Evolutionary conservation across 2,113 vertebrate species (phyloP).

Genomic region (Psittacara wagleri): DNA sequence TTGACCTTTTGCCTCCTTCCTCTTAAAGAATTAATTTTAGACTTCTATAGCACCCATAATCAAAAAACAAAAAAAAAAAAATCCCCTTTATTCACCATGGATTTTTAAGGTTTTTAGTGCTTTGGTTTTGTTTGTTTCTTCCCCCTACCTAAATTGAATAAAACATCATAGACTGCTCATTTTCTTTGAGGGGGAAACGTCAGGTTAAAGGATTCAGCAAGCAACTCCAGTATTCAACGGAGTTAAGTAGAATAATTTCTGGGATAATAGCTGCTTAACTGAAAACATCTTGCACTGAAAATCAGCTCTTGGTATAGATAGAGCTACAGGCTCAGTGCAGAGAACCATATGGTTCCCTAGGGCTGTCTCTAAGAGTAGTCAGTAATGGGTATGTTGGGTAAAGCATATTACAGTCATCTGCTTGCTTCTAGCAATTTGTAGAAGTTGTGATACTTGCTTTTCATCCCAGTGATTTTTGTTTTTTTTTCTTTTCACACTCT

Average conservation of each 20-base stretch:
- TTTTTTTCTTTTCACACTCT: background rate
- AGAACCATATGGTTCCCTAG: background rate
- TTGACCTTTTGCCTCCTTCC: accelerated
- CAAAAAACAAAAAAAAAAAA: background rate
- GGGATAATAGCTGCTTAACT: background rate
- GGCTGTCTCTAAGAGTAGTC: background rate
- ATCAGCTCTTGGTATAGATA: background rate
- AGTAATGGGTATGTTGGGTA: background rate
- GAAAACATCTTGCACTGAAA: background rate
- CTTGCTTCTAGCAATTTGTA: background rate
- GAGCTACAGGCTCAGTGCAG: accelerated
- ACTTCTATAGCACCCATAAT: background rate
- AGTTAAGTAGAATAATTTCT: background rate
- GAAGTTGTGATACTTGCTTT: background rate
- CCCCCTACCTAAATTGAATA: background rate
- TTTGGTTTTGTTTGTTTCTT: background rate
- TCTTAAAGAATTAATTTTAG: accelerated
- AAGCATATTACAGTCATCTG: background rate
- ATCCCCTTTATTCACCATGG: background rate
- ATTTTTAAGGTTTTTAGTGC: background rate
- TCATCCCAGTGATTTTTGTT: background rate
- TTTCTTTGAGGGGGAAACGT: background rate
- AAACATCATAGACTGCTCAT: background rate
- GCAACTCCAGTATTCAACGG: background rate
- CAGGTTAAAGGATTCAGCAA: background rate